Evolutionary conservation across 2,888 invertebrate genomes (phyloP).

Genomic region (Drosophila trichaetosa): DNA sequence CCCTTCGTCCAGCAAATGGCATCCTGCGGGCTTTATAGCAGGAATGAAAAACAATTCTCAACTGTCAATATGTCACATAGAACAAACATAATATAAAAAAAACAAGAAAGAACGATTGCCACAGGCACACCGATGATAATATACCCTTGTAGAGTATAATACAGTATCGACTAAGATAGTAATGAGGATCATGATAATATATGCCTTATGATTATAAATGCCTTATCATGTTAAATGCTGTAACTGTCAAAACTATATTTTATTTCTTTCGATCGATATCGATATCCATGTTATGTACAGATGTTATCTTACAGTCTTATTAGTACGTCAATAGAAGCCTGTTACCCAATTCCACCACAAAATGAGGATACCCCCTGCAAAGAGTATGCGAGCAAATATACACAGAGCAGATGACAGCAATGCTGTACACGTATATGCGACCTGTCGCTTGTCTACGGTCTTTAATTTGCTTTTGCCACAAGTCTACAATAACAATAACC

Average conservation of each 20-base stretch:
- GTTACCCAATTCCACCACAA: neutral
- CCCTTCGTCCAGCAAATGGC: slow-evolving; percentile 6
- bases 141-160: neutral
- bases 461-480: slow-evolving; percentile 56
- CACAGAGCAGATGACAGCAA: slow-evolving; percentile 11
- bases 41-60: slow-evolving; percentile 41
- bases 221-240: neutral
- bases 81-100: neutral
- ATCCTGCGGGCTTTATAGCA: slow-evolving; percentile 25
- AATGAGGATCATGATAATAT: neutral
- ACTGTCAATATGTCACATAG: slow-evolving; percentile 66
- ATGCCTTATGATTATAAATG: neutral
- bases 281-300: neutral
- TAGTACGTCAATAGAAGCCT: neutral
- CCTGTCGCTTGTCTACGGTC: slow-evolving; percentile 37
- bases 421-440: slow-evolving; percentile 1
- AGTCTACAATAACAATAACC: slow-evolving; percentile 58
- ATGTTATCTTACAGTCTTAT: neutral
- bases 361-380: neutral
- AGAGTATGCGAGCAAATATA: neutral
- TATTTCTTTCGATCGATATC: neutral
- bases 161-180: neutral
- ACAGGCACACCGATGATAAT: neutral
- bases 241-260: neutral
- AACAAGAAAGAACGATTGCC: too few species aligned